Conservation (phyloP, 1,140 invertebrate species). For the Helicoverpa zea region DNA sequence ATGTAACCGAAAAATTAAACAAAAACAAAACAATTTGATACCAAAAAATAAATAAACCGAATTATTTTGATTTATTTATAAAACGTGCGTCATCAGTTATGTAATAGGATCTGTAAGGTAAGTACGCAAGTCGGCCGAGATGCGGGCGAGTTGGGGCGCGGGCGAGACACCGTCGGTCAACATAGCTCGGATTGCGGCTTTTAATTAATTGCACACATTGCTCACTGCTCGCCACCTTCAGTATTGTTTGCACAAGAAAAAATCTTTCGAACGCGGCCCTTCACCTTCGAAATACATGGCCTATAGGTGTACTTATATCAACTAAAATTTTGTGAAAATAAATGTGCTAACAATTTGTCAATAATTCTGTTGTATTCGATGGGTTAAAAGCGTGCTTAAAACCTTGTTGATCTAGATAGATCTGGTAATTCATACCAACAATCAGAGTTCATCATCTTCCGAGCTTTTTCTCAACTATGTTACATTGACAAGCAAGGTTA, state of each 20-base stretch:
- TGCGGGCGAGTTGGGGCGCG: conserved; percentile 4
- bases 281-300: no score
- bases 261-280: neutral
- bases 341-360: no score
- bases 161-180: conserved; percentile 52
- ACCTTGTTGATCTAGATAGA: no score
- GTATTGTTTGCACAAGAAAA: conserved; percentile 15
- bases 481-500: no score
- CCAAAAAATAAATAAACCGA: neutral
- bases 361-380: no score
- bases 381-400: no score
- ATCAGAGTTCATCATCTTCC: no score
- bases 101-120: neutral
- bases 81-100: no score
- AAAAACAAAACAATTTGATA: neutral
- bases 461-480: no score
- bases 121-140: neutral
- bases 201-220: conserved; percentile 64
- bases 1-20: neutral
- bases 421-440: no score
- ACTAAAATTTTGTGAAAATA: no score
- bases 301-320: no score
- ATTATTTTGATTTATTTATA: neutral
- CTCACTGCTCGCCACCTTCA: conserved; percentile 38
- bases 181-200: conserved; percentile 58